phyloP scores from a whole-genome alignment of 2,113 vertebrate genomes.

The Camarhynchus parvulus region DNA sequence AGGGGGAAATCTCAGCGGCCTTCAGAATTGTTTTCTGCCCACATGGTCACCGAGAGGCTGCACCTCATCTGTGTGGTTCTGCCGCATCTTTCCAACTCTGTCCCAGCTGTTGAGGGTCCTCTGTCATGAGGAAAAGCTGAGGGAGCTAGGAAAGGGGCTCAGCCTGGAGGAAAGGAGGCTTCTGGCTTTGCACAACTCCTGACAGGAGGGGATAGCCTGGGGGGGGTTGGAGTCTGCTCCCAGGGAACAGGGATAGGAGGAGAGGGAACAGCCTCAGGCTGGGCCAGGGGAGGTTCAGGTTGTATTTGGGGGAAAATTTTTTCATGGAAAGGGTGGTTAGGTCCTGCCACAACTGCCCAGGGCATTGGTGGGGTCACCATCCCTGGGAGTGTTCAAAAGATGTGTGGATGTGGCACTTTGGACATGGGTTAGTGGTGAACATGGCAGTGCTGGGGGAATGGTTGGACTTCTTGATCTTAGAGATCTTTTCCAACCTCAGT shows the following conservation, averaged over 20 bases:
- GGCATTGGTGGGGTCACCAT: neutral
- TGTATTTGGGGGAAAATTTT: neutral
- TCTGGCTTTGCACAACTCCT: neutral
- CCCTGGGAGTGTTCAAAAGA: neutral
- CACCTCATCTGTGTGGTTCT: neutral
- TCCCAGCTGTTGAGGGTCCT: neutral
- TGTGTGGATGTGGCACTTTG: neutral
- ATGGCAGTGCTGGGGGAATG: neutral
- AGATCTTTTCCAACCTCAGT: neutral
- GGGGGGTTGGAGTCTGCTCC: fast-evolving
- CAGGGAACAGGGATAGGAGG: neutral
- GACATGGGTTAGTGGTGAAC: neutral
- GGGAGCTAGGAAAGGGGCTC: neutral
- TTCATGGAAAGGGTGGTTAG: neutral
- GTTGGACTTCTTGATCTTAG: neutral
- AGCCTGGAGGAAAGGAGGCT: neutral
- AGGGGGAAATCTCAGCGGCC: neutral
- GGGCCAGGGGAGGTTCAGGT: neutral
- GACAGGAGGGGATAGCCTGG: neutral
- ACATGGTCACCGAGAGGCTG: neutral
- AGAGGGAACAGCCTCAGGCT: fast-evolving
- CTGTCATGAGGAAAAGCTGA: neutral
- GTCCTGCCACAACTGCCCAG: neutral
- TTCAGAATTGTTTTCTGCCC: neutral
- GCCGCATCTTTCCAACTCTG: neutral